Base-by-base conservation (phyloP, 2,888 invertebrate genomes). In the Tipula lateralis region DNA sequence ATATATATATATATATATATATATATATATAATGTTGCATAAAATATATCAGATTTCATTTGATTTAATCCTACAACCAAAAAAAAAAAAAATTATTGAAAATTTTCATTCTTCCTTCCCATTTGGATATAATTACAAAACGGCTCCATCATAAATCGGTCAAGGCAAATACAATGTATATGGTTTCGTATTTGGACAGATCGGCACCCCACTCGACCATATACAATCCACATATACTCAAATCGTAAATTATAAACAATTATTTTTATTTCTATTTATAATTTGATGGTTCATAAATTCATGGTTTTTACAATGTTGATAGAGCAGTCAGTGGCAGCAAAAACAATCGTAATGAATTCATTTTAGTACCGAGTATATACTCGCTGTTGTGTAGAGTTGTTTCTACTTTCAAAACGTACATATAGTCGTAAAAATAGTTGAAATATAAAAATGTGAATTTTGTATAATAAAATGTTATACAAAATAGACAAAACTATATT, bases 401-500 rank as follows among this genome's bases (percentile, higher is more conserved):
- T 66, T 66, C 24, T 66, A 66, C 66, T 7, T 50, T 50, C 24
- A 66, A 24, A 66, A 66, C 66, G 66, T 66, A 66, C 66, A 66
- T 7, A 24, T n/a, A n/a, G 66, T 66, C 66, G 66, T 66, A 66
- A 66, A 66, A 66, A 24, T 66, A 24, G 66, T 24, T 66, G 13
- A 66, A 66, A 66, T 66, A 66, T 66, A 19, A 66, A 66, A 66
- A 66, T 66, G 66, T 66, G 9, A 24, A 7, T 66, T 66, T 66
- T 66, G 24, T 66, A 9, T 24, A 66, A 66, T 66, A 66, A 66
- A 66, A 66, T 66, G 24, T 66, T 66, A 66, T 66, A 66, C 66
- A 66, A 66, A 66, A 66, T 66, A 66, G 66, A 66, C 66, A 66
- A 19, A 66, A 66, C 66, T 66, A 66, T 66, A 66, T 24, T 66